Percentiles rank a stretch among this genome's conserved stretches.
Conservation (phyloP, 2,113 vertebrate genomes). For the Leptosomus discolor region DNA sequence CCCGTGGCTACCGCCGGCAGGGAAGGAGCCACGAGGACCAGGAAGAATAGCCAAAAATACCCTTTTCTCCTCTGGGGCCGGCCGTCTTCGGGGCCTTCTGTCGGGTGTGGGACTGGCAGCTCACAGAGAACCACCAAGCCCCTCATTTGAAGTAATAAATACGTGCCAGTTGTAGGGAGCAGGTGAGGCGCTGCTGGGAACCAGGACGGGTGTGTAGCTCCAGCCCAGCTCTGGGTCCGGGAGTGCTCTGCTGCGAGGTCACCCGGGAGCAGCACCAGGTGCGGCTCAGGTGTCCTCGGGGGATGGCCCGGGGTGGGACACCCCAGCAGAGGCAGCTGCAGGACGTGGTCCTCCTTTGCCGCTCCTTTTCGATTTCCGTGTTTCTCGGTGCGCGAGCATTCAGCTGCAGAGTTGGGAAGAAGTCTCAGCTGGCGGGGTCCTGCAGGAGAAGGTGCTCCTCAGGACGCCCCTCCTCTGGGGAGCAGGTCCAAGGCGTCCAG, state of each 20-base stretch:
- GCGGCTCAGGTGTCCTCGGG: background rate
- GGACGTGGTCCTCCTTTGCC: rapidly evolving
- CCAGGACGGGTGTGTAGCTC: rapidly evolving
- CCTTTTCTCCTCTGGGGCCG: background rate
- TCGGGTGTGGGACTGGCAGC: background rate
- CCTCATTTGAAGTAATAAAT: background rate
- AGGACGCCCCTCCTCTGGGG: background rate
- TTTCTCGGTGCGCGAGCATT: rapidly evolving
- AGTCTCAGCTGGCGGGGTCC: background rate
- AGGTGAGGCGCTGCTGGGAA: background rate
- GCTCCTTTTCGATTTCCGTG: rapidly evolving
- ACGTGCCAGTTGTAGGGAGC: background rate
- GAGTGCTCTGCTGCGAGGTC: rapidly evolving
- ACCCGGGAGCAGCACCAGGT: background rate
- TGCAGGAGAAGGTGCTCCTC: background rate
- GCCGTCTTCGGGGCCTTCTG: background rate
- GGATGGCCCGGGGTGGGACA: rapidly evolving
- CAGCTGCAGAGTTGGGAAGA: background rate
- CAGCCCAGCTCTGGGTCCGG: background rate
- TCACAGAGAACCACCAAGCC: background rate
- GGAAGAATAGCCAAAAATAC: background rate
- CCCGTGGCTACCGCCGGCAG: background rate
- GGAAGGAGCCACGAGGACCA: background rate
- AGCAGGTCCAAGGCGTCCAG: rapidly evolving
- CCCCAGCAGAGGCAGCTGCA: background rate